Conservation (phyloP, 2,888 invertebrate species). For the Crematogaster levior region DNA sequence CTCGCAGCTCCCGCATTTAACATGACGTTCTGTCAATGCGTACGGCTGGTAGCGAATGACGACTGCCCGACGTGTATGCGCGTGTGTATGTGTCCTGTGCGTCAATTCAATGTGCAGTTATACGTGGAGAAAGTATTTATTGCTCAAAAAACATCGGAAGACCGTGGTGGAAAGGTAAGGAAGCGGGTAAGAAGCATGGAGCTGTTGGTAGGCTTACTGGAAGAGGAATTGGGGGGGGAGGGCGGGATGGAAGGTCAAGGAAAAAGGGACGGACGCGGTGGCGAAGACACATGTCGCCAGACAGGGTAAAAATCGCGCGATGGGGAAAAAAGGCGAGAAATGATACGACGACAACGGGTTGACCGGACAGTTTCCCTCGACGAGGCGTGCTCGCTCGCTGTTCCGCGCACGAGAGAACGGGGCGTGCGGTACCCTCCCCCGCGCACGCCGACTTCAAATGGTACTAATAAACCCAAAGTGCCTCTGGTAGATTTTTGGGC, state of each 20-base stretch:
- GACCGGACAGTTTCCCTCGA: constrained; percentile 13
- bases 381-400: constrained; percentile 58
- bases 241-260: constrained; percentile 51
- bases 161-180: constrained; percentile 72
- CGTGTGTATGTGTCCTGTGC: constrained; percentile 81
- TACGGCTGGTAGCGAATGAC: constrained; percentile 70
- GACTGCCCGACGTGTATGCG: constrained; percentile 62
- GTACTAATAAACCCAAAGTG: constrained; percentile 86
- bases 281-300: constrained; percentile 50
- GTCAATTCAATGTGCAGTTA: constrained; percentile 85
- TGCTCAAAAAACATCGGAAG: constrained; percentile 84
- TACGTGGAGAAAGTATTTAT: constrained; percentile 85
- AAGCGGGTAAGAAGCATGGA: constrained; percentile 67
- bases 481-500: constrained; percentile 86
- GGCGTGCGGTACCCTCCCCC: constrained; percentile 78
- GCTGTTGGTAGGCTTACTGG: constrained; percentile 69
- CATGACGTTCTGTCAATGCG: constrained; percentile 66
- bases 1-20: not conserved
- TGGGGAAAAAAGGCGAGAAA: constrained; percentile 41
- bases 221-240: constrained; percentile 67
- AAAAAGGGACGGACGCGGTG: constrained; percentile 48
- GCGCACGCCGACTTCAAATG: constrained; percentile 84
- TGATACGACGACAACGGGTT: not conserved
- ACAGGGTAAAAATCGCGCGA: constrained; percentile 65
- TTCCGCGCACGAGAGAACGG: constrained; percentile 65